A percentile compares a stretch with the other conserved stretches of the same genome.
phyloP scores from a whole-genome alignment of 2,888 invertebrate species.

The Drosophila tanythrix region DNA sequence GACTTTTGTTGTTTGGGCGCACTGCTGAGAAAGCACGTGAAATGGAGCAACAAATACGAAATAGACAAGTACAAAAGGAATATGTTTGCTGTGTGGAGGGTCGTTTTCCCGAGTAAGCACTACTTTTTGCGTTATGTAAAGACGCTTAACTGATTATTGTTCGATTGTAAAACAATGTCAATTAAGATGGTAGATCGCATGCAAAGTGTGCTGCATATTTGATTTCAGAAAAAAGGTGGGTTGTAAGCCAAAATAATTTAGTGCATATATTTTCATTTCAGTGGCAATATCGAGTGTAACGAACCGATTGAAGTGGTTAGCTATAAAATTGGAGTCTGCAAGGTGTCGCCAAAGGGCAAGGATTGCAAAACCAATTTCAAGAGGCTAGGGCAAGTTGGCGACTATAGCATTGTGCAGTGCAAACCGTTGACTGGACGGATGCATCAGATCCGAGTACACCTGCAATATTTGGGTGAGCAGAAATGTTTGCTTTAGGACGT shows the following conservation, averaged over 20 bases:
- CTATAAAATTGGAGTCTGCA: constrained; percentile 97
- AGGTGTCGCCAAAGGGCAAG: constrained; percentile 95
- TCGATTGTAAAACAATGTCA: background rate
- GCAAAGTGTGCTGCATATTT: background rate
- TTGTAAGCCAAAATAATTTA: background rate
- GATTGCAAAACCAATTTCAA: constrained; percentile 96
- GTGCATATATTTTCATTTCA: constrained; percentile 74
- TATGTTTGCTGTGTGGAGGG: constrained; percentile 98
- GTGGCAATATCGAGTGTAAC: constrained; percentile 92
- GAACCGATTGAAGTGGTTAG: constrained; percentile 96
- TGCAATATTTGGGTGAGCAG: constrained; percentile 94
- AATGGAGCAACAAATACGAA: constrained; percentile 97
- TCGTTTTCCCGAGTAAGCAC: constrained; percentile 92
- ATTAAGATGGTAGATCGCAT: background rate
- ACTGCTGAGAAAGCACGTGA: constrained; percentile 96
- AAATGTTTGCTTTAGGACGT: background rate
- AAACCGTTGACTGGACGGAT: constrained; percentile 97
- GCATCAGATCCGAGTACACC: constrained; percentile 98
- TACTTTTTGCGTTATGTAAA: background rate
- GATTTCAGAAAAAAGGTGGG: background rate
- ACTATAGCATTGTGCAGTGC: constrained; percentile 96
- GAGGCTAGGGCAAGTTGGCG: constrained; percentile 93
- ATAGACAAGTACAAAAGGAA: constrained; percentile 95
- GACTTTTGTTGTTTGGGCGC: constrained; percentile 94
- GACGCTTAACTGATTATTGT: background rate